These are phyloP conservation scores for Tenthredo distinguenda DNA, from an alignment of 2,888 invertebrate species.

Conservation along the genomic window DNA sequence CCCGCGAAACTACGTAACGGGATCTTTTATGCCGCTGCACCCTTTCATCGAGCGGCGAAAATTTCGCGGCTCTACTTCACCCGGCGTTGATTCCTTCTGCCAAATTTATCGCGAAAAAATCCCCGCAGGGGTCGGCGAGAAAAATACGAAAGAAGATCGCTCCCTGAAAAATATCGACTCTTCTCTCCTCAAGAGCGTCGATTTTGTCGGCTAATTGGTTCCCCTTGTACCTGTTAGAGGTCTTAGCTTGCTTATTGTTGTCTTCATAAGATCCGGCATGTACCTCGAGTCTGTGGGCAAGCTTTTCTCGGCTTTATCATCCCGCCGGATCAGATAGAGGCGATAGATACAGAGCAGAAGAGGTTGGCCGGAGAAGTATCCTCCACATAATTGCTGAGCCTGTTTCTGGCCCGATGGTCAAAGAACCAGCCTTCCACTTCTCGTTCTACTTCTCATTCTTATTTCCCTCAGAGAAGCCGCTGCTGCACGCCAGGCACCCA, in stretches of 20 bases:
- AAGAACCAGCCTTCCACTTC: not conserved
- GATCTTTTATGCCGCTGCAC: not conserved
- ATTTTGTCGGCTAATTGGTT: constrained; percentile 32
- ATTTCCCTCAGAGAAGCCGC: not conserved
- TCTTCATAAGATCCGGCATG: constrained; percentile 38
- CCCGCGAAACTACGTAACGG: constrained; percentile 16
- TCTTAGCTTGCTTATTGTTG: constrained; percentile 22
- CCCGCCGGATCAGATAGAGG: not conserved
- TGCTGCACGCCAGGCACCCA: constrained; percentile 19
- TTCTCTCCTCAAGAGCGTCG: not conserved
- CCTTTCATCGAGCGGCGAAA: constrained; percentile 40
- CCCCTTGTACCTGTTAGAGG: constrained; percentile 17
- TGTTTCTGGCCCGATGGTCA: not conserved
- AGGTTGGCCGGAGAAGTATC: not conserved
- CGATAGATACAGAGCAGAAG: constrained; percentile 8
- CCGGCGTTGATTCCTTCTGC: no score
- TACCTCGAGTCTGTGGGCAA: constrained; percentile 16
- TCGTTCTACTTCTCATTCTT: not conserved
- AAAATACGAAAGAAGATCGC: not conserved
- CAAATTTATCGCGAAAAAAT: no score
- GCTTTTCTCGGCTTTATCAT: constrained; percentile 8
- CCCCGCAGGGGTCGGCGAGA: no score
- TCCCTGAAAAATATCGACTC: not conserved
- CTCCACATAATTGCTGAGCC: constrained; percentile 27
- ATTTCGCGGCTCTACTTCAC: not conserved